These are phyloP conservation scores for Danio choprae DNA, from an alignment of 2,797 vertebrate genomes.

Conservation along the genomic window DNA sequence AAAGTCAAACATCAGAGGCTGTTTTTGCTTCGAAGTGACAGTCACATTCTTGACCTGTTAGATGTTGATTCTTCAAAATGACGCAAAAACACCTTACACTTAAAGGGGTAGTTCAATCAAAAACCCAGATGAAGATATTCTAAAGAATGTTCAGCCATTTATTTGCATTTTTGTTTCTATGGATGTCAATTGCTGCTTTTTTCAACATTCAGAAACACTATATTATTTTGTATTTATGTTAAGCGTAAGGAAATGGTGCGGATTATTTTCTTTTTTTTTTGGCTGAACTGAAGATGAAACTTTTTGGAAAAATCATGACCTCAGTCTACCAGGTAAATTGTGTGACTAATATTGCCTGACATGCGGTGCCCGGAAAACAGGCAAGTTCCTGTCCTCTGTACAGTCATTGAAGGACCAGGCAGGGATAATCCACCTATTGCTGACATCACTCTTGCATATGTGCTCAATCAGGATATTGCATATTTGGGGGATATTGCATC, in stretches of 20 bases:
- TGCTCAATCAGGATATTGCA: slow-evolving; percentile 14
- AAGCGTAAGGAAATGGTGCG: too few relatives aligned
- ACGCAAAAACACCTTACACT: background rate
- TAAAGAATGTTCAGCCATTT: too few relatives aligned
- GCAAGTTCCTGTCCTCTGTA: slow-evolving; percentile 35
- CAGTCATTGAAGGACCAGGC: slow-evolving; percentile 13
- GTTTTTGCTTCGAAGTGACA: background rate
- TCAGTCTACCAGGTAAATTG: slow-evolving; percentile 11
- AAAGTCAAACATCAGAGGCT: background rate
- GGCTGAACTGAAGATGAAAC: too few relatives aligned
- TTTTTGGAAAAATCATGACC: background rate
- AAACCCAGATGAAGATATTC: too few relatives aligned
- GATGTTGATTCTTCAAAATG: slow-evolving; percentile 18
- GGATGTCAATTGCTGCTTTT: too few relatives aligned
- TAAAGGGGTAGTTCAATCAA: background rate
- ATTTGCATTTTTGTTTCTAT: too few relatives aligned
- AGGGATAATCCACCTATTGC: slow-evolving; percentile 9
- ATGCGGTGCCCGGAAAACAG: slow-evolving; percentile 11
- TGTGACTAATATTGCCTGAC: slow-evolving; percentile 47
- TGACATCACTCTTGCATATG: background rate
- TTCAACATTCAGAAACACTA: too few relatives aligned
- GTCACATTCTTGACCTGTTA: background rate
- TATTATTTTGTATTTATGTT: too few relatives aligned
- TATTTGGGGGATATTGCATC: background rate
- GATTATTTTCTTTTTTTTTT: too few relatives aligned